Evolutionary conservation across 2,113 vertebrate genomes (phyloP).

Genomic region (Tachuris rubrigastra): DNA sequence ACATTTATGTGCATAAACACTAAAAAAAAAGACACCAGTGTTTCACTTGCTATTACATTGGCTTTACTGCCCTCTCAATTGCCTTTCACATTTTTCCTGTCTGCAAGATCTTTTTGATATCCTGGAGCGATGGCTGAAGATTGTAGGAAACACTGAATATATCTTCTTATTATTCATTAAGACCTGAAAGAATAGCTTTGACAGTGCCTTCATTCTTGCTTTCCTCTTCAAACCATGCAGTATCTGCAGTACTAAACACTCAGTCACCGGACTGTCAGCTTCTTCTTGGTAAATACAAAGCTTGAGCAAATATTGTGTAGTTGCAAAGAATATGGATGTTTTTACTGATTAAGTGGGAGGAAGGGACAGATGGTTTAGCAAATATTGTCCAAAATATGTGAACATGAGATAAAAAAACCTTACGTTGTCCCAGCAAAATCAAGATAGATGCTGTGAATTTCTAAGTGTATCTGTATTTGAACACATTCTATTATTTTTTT

Average conservation of each 20-base stretch:
- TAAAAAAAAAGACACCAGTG: not conserved
- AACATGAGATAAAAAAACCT: not conserved
- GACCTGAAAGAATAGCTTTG: not conserved
- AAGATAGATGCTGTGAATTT: not conserved
- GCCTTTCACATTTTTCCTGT: not conserved
- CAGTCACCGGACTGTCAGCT: not conserved
- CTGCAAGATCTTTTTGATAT: not conserved
- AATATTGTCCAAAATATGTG: not conserved
- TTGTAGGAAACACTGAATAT: not conserved
- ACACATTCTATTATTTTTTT: not conserved
- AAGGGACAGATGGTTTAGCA: not conserved
- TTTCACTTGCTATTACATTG: not conserved
- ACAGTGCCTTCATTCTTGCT: not conserved
- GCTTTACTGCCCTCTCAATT: not conserved
- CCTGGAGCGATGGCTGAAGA: not conserved
- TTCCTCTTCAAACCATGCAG: not conserved
- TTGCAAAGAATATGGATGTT: not conserved
- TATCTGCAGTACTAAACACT: not conserved
- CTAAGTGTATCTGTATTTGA: not conserved
- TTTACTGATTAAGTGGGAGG: not conserved
- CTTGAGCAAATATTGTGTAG: not conserved
- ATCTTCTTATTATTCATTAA: not conserved
- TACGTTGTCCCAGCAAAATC: not conserved
- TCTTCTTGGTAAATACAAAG: not conserved
- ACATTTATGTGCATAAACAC: rapidly evolving